phyloP scores from a whole-genome alignment of 2,888 invertebrate genomes.

The Mythimna lalbum region DNA sequence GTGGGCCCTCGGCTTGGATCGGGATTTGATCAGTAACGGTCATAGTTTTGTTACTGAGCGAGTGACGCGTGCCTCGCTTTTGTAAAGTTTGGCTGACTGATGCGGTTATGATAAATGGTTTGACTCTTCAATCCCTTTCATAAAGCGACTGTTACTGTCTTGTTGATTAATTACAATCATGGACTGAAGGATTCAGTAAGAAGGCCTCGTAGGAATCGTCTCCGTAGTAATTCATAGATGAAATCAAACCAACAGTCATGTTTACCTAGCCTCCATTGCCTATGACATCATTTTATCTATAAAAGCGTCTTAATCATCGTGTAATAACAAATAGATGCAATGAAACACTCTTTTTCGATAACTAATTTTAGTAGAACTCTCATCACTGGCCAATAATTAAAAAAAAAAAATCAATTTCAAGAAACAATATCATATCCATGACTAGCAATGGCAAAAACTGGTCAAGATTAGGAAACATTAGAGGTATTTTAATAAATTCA shows the following conservation, averaged over 20 bases:
- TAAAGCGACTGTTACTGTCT: conserved; percentile 9
- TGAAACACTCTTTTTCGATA: background rate
- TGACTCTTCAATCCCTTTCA: conserved; percentile 48
- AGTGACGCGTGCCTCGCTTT: conserved; percentile 52
- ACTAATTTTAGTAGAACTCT: background rate
- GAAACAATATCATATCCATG: too few species aligned
- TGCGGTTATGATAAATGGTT: conserved; percentile 57
- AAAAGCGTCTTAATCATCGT: background rate
- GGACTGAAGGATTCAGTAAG: background rate
- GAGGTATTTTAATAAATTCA: too few species aligned
- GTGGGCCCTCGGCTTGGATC: conserved; percentile 66
- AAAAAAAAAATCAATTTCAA: too few species aligned
- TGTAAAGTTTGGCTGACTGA: conserved; percentile 34
- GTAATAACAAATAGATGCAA: too few species aligned
- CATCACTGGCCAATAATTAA: background rate
- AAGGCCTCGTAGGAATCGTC: background rate
- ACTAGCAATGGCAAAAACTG: too few species aligned
- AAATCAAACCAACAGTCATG: too few species aligned
- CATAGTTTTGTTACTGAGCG: conserved; percentile 51
- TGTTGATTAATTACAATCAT: conserved; percentile 29
- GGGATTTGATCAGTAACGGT: conserved; percentile 67
- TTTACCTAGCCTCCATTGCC: background rate
- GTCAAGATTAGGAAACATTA: too few species aligned
- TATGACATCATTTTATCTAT: background rate
- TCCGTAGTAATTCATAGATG: too few species aligned